Evolutionary conservation across 2,888 invertebrate genomes (phyloP).

Genomic region (Branchellion lobata): DNA sequence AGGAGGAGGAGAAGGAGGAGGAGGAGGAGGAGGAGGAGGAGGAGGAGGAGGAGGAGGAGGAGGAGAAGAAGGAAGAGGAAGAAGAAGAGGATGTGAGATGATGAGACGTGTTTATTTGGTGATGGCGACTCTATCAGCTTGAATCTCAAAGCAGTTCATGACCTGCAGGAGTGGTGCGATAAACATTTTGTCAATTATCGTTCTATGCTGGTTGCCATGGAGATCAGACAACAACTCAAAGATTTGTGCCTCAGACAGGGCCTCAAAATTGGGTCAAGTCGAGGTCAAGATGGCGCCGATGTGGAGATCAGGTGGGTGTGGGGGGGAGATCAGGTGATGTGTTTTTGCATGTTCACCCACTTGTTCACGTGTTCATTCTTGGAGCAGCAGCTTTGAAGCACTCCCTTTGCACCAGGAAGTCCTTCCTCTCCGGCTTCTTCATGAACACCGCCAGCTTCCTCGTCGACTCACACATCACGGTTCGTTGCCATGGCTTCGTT

Average conservation of each 20-base stretch:
- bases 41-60: not conserved
- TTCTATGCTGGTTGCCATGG: constrained; percentile 19
- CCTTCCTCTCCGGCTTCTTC: constrained; percentile 12
- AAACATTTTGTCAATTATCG: constrained; percentile 15
- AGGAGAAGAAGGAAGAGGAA: not conserved
- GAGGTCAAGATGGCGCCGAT: not conserved
- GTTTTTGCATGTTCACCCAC: not conserved
- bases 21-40: not conserved
- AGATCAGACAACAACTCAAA: constrained; percentile 24
- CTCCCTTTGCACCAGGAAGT: constrained; percentile 15
- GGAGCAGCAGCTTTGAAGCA: not conserved
- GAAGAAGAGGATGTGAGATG: not conserved
- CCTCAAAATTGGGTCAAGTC: not conserved
- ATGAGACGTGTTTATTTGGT: not conserved
- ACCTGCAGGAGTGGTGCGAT: constrained; percentile 33
- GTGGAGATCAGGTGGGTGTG: not conserved
- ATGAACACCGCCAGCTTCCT: constrained; percentile 20
- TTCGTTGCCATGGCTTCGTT: not conserved
- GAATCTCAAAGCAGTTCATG: not conserved
- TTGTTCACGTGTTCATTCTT: not conserved
- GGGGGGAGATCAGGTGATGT: not conserved
- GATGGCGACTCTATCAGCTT: not conserved
- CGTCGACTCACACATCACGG: constrained; percentile 7
- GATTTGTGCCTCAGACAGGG: constrained; percentile 6
- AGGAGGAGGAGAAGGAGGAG: not conserved